These are phyloP conservation scores for Propithecus coquereli DNA, from an alignment of 2,113 vertebrate genomes.

Conservation along the genomic window DNA sequence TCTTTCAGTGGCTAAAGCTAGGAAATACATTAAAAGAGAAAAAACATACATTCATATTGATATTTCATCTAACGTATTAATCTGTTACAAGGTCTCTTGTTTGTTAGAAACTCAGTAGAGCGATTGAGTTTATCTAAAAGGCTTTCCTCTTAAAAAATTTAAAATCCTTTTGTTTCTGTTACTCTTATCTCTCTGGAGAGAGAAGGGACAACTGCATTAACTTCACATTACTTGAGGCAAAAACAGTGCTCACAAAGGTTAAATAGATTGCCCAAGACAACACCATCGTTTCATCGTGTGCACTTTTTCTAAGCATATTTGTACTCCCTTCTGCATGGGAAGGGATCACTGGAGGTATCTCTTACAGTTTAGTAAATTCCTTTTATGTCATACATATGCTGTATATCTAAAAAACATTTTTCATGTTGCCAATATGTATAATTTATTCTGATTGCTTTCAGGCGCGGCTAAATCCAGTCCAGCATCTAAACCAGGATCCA, in stretches of 20 bases:
- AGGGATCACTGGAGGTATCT: not conserved
- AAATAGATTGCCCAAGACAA: not conserved
- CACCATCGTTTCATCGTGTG: rapidly evolving
- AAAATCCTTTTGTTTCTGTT: not conserved
- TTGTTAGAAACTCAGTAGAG: not conserved
- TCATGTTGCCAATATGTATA: not conserved
- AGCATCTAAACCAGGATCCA: slow-evolving; percentile 93
- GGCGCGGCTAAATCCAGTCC: slow-evolving; percentile 94
- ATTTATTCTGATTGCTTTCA: slow-evolving; percentile 74
- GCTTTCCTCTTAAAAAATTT: not conserved
- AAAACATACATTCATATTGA: not conserved
- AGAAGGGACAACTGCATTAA: not conserved
- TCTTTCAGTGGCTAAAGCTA: not conserved
- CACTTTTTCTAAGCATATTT: not conserved
- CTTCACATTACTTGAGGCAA: not conserved
- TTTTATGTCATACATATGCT: not conserved
- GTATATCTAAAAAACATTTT: not conserved
- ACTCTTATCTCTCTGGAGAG: not conserved
- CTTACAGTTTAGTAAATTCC: not conserved
- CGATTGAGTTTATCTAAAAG: not conserved
- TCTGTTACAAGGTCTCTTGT: not conserved
- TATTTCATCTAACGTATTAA: not conserved
- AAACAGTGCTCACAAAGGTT: not conserved
- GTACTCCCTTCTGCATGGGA: not conserved
- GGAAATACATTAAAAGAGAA: not conserved